Evolutionary conservation across 2,888 invertebrate species (phyloP).

Genomic region (Drosophila percnosoma): DNA sequence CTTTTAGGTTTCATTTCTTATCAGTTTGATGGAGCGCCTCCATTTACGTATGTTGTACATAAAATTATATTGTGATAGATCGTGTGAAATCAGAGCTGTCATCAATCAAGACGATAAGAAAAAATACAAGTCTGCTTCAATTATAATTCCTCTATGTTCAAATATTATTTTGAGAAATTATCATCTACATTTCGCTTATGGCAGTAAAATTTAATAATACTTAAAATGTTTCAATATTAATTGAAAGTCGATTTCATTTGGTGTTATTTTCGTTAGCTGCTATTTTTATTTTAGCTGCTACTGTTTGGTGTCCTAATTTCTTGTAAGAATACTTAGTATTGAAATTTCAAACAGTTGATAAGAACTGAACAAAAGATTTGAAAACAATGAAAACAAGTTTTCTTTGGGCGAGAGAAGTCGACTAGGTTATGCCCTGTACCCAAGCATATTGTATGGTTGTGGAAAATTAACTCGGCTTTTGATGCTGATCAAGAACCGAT

Average conservation of each 20-base stretch:
- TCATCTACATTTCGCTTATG: not conserved
- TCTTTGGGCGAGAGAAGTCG: not conserved
- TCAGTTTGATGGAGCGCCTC: slow-evolving; percentile 13
- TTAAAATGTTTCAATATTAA: not conserved
- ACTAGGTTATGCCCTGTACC: not conserved
- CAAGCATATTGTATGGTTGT: not conserved
- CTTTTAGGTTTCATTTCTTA: slow-evolving; percentile 1
- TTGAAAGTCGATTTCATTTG: not conserved
- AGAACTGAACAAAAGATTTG: slow-evolving; percentile 13
- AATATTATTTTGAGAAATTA: not conserved
- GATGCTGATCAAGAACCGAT: not conserved
- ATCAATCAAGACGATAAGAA: slow-evolving; percentile 26
- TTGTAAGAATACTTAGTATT: not conserved
- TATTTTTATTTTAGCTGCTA: no score
- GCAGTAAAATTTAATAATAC: not conserved
- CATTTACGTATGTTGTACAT: not conserved
- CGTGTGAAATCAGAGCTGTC: slow-evolving; percentile 20
- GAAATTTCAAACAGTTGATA: slow-evolving; percentile 14
- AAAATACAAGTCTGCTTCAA: not conserved
- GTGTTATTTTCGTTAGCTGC: no score
- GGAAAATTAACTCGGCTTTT: not conserved
- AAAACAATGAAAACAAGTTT: not conserved
- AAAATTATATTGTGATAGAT: slow-evolving; percentile 17
- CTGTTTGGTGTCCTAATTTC: not conserved
- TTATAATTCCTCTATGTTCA: not conserved